phyloP scores from a whole-genome alignment of 2,797 vertebrate genomes.

The Nannoperca australis region DNA sequence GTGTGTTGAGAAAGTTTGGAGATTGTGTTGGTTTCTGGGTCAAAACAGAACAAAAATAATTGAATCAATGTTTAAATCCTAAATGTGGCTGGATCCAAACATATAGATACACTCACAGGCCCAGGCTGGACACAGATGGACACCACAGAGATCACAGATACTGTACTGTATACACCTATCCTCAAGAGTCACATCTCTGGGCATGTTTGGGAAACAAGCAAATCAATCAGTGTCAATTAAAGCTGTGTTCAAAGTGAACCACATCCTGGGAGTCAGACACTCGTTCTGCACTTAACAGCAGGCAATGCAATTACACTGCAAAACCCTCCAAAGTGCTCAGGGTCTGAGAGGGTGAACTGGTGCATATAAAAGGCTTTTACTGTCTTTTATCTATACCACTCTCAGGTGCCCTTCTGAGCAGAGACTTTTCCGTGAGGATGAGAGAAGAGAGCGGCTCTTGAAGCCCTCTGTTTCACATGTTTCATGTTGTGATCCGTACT shows the following conservation, averaged over 20 bases:
- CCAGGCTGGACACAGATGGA: conserved; percentile 44
- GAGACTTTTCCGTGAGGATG: conserved; percentile 55
- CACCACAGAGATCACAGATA: conserved; percentile 46
- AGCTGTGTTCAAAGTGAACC: conserved; percentile 79
- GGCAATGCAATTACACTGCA: conserved; percentile 80
- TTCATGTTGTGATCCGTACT: conserved; percentile 67
- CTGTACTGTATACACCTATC: conserved; percentile 47
- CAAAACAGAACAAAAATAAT: conserved; percentile 24
- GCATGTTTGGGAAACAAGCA: conserved; percentile 77
- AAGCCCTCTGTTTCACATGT: conserved; percentile 50
- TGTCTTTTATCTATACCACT: conserved; percentile 72
- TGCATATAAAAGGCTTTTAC: conserved; percentile 70
- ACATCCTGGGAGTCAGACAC: conserved; percentile 82
- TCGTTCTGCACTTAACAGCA: conserved; percentile 80
- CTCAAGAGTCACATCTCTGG: conserved; percentile 65
- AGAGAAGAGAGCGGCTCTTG: conserved; percentile 54
- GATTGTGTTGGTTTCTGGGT: conserved; percentile 40
- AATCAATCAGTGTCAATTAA: conserved; percentile 90
- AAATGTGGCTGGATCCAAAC: conserved; percentile 11
- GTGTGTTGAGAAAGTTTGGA: conserved; percentile 26
- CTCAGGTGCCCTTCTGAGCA: conserved; percentile 68
- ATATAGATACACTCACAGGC: conserved; percentile 13
- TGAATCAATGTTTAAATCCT: conserved; percentile 1
- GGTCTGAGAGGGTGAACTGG: conserved; percentile 68
- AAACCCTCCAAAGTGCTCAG: conserved; percentile 69